Base-by-base conservation (phyloP, 2,113 vertebrate species). In the Bubo bubo region DNA sequence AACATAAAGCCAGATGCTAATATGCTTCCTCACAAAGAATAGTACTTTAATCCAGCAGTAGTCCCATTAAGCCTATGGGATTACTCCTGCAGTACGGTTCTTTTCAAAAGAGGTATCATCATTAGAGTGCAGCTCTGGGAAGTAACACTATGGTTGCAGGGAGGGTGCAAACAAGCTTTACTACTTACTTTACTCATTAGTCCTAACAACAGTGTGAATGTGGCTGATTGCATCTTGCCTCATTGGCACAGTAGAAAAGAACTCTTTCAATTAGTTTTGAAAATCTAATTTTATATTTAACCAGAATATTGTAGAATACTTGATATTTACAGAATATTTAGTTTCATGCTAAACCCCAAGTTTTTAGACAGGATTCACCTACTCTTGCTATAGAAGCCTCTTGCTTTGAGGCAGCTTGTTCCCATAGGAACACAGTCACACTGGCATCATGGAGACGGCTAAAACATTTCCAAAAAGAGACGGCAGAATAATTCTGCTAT, bases 391-490 rank as follows among this genome's bases (percentile, higher is more conserved):
- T 18, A 79, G 81, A 91, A 90, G 27, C 8, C 55, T 89, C 43
- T 87, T 71, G 37, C 90, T 95, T 73, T 43, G 63, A 90, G 66
- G 79, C 37, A 88, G 75, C 79, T 66, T 77, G 90, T 96, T 96
- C 94, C 95, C 96, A 95, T 95, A 94, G 92, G 97, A 97, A 97
- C 95, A 66, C n/a, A 52, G 63, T 77, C 75, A 83, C 2, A 2
- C 55, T 63, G 67, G 55, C 82, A 86, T 88, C 68, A 63, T 19
- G n/a, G 35, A 82, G 49, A 91, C 3, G 35, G 75, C 37, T 92
- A 75, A 88, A 95, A 74, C 21, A 60, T 53, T 88, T 96, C 50
- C 87, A 73, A 80, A 88, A 97, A 6, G 58, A 93, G 34, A 19
- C 58, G 76, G 77, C 74, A 95, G 63, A 94, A 88, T 70, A 90